These are phyloP conservation scores for Polypedilum vanderplanki DNA, from an alignment of 1,140 invertebrate species.

Conservation along the genomic window DNA sequence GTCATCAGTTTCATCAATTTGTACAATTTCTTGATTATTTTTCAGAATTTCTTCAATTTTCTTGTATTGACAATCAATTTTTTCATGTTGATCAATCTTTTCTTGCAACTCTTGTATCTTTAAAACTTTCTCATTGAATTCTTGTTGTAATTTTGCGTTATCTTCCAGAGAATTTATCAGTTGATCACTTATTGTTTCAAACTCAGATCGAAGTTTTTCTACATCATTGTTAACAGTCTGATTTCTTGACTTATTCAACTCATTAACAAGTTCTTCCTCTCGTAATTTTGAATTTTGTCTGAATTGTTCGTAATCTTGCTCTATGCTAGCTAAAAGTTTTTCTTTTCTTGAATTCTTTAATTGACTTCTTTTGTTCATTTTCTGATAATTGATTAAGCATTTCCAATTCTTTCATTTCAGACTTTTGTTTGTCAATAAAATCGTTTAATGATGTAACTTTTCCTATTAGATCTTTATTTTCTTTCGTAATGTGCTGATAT, in stretches of 20 bases:
- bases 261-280: constrained; percentile 37
- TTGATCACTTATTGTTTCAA: no score
- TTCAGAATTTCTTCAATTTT: neutral
- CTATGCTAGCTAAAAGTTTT: constrained; percentile 38
- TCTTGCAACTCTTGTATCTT: constrained; percentile 33
- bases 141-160: no score
- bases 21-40: neutral
- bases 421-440: no score
- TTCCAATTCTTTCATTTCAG: constrained; percentile 40
- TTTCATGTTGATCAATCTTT: neutral
- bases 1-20: neutral
- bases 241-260: constrained; percentile 35
- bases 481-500: neutral
- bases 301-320: constrained; percentile 39
- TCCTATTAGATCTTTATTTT: neutral
- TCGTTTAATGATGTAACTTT: no score
- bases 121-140: constrained; percentile 32
- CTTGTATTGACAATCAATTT: neutral
- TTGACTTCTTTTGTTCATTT: constrained; percentile 31
- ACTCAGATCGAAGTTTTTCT: no score
- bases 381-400: constrained; percentile 31
- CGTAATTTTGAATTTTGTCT: constrained; percentile 37
- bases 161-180: no score
- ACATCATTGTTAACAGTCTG: neutral
- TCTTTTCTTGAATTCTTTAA: constrained; percentile 37